A percentile compares a stretch with the other conserved stretches of the same genome.
phyloP scores from a whole-genome alignment of 2,888 invertebrate species.

The Bombylius discolor region DNA sequence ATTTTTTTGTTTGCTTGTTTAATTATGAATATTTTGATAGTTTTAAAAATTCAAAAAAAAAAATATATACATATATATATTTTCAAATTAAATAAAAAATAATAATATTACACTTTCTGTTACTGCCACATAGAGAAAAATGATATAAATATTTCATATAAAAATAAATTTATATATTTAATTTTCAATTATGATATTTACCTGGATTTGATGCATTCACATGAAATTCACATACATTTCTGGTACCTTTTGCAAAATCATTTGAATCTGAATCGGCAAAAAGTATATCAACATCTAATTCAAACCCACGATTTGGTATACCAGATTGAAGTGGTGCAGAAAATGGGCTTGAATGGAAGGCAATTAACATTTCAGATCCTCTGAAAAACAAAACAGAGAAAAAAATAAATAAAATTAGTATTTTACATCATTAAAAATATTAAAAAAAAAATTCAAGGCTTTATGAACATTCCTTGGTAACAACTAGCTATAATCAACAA shows the following conservation, averaged over 20 bases:
- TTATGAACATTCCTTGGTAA: no score
- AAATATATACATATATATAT: no score
- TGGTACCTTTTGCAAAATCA: constrained; percentile 56
- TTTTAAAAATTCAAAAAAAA: no score
- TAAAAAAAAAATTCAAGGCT: no score
- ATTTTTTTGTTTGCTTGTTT: no score
- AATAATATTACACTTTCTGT: no score
- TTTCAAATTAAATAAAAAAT: no score
- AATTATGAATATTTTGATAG: no score
- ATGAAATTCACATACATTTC: constrained; percentile 52
- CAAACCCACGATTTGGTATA: constrained; percentile 61
- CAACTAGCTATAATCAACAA: no score
- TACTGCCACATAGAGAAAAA: no score
- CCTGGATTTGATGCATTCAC: constrained; percentile 54
- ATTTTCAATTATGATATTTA: constrained; percentile 17
- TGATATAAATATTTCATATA: no score
- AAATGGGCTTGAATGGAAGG: constrained; percentile 74
- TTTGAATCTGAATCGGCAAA: constrained; percentile 78
- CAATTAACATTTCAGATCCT: constrained; percentile 74
- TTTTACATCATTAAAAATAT: no score
- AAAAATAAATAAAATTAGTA: not conserved
- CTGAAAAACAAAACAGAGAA: constrained; percentile 25
- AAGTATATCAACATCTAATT: constrained; percentile 74
- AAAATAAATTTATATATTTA: constrained; percentile 1
- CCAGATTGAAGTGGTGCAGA: constrained; percentile 62